Conservation (phyloP, 1,140 invertebrate genomes). For the Hypothenemus hampei region DNA sequence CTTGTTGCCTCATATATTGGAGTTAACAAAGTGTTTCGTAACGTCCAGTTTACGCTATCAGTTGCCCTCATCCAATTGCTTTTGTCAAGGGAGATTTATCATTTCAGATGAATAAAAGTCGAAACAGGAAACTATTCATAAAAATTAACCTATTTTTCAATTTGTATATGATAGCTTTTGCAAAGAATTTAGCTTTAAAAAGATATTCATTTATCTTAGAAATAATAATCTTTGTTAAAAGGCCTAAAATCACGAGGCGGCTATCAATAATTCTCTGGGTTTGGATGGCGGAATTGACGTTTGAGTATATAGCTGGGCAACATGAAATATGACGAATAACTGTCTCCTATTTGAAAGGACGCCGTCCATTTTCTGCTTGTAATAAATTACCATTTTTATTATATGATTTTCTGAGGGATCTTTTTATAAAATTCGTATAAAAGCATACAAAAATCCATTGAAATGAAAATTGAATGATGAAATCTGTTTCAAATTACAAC, state of each 20-base stretch:
- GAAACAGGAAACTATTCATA: too few relatives aligned
- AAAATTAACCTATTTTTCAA: too few relatives aligned
- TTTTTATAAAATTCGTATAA: slow-evolving; percentile 2
- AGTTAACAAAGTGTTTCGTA: slow-evolving; percentile 20
- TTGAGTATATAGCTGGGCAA: slow-evolving; percentile 3
- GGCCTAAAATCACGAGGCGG: slow-evolving; percentile 12
- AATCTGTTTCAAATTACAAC: not conserved
- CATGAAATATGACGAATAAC: slow-evolving; percentile 20
- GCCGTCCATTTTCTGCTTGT: slow-evolving; percentile 10
- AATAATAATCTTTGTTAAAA: not conserved
- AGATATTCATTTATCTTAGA: too few relatives aligned
- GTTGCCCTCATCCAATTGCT: slow-evolving; percentile 19
- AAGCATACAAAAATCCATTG: too few relatives aligned
- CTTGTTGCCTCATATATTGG: slow-evolving; percentile 20
- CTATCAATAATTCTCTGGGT: slow-evolving; percentile 19
- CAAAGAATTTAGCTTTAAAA: too few relatives aligned
- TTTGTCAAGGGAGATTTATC: slow-evolving; percentile 18
- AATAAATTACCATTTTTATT: slow-evolving; percentile 27
- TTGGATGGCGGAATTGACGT: slow-evolving; percentile 23
- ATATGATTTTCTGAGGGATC: slow-evolving; percentile 11
- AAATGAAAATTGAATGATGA: not conserved
- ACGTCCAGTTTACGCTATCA: slow-evolving; percentile 15
- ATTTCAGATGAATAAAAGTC: slow-evolving; percentile 5
- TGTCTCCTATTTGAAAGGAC: slow-evolving; percentile 17
- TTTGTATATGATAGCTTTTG: too few relatives aligned